phyloP scores from a whole-genome alignment of 2,797 vertebrate genomes.

The Smutsia gigantea region DNA sequence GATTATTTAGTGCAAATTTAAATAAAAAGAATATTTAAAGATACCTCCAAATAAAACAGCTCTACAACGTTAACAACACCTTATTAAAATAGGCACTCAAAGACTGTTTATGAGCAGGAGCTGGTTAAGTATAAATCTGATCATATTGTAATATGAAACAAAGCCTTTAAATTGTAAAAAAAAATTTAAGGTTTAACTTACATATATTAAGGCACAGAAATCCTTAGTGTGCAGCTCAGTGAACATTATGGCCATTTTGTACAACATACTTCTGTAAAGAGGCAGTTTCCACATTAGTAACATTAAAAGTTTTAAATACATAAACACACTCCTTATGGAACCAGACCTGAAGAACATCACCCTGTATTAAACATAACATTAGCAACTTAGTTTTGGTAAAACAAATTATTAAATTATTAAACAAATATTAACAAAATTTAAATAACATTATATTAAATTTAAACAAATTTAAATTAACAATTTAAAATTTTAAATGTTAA shows the following conservation, averaged over 20 bases:
- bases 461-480: too few species aligned
- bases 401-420: background rate
- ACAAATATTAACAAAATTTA: too few species aligned
- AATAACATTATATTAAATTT: too few species aligned
- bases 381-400: background rate
- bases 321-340: background rate
- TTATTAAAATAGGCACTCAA: background rate
- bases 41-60: background rate
- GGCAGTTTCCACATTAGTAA: background rate
- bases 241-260: background rate
- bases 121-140: background rate
- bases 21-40: background rate
- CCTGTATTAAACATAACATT: background rate
- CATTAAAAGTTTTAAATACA: background rate
- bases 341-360: background rate
- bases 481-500: background rate
- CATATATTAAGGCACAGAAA: background rate
- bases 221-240: background rate
- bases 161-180: background rate
- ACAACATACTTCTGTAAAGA: background rate
- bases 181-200: background rate
- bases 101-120: background rate
- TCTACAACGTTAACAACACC: background rate
- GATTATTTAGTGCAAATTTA: constrained; percentile 20
- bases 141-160: background rate